A percentile compares a stretch with the other conserved stretches of the same genome.
Evolutionary conservation across 1,140 invertebrate genomes (phyloP).

Genomic region (Eriocheir sinensis): DNA sequence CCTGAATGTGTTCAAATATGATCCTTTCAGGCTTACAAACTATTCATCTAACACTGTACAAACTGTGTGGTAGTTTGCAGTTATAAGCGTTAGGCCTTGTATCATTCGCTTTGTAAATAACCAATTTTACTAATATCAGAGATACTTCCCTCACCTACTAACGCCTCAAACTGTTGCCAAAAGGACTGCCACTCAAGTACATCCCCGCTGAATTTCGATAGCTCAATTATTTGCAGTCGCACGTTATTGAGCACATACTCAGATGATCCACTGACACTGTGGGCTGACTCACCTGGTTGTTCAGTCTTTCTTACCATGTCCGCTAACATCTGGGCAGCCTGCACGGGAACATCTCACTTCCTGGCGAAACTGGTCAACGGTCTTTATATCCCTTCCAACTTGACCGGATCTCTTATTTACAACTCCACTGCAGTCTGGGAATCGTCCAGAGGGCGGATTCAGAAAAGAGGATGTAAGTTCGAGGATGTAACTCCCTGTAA

Average conservation of each 20-base stretch:
- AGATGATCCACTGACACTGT: not conserved
- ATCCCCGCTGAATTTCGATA: slow-evolving; percentile 33
- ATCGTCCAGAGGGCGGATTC: not conserved
- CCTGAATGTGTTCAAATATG: slow-evolving; percentile 62
- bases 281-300: slow-evolving; percentile 8
- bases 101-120: slow-evolving; percentile 57
- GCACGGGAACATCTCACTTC: not conserved
- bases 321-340: slow-evolving; percentile 24
- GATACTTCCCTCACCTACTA: slow-evolving; percentile 29
- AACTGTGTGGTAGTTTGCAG: slow-evolving; percentile 67
- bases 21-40: slow-evolving; percentile 66
- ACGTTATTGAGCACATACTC: not conserved
- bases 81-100: slow-evolving; percentile 62
- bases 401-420: not conserved
- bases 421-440: not conserved
- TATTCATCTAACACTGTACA: slow-evolving; percentile 54
- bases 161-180: slow-evolving; percentile 38
- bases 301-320: not conserved
- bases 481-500: too few relatives aligned
- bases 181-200: slow-evolving; percentile 60
- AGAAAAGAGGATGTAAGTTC: too few relatives aligned
- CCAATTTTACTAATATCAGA: slow-evolving; percentile 67
- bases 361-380: slow-evolving; percentile 19
- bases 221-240: not conserved
- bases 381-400: not conserved